Evolutionary conservation across 2,797 vertebrate species (phyloP).

Genomic region (Oreochromis grahami): DNA sequence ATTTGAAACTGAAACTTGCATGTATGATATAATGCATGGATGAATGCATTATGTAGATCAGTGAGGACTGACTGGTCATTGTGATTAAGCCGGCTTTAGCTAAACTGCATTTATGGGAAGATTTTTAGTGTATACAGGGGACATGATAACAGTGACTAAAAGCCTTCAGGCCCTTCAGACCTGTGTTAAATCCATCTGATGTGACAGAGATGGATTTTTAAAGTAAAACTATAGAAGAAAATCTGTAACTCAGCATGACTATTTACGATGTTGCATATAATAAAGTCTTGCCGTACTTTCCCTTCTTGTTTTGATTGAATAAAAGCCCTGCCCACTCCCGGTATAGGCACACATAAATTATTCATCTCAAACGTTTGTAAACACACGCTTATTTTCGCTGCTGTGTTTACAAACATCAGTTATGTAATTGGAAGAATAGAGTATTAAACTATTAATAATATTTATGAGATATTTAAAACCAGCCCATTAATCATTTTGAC

Average conservation of each 20-base stretch:
- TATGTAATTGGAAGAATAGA: background rate
- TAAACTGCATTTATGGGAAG: background rate
- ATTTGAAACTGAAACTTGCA: background rate
- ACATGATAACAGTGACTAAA: background rate
- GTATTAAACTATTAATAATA: background rate
- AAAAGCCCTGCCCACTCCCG: background rate
- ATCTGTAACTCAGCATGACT: background rate
- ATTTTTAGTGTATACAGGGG: background rate
- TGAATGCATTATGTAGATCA: background rate
- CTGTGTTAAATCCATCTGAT: background rate
- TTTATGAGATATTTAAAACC: background rate
- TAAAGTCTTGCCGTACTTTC: background rate
- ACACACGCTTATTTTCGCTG: background rate
- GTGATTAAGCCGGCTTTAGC: background rate
- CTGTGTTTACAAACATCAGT: constrained; percentile 19
- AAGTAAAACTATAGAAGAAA: background rate
- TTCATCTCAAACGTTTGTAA: background rate
- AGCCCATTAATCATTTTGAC: background rate
- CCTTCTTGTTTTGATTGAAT: background rate
- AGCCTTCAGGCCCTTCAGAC: background rate
- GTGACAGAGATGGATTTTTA: background rate
- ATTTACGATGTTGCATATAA: background rate
- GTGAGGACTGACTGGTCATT: background rate
- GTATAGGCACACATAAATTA: background rate
- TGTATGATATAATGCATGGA: background rate